Evolutionary conservation across 2,888 invertebrate genomes (phyloP).

Genomic region (Xylota segnis): DNA sequence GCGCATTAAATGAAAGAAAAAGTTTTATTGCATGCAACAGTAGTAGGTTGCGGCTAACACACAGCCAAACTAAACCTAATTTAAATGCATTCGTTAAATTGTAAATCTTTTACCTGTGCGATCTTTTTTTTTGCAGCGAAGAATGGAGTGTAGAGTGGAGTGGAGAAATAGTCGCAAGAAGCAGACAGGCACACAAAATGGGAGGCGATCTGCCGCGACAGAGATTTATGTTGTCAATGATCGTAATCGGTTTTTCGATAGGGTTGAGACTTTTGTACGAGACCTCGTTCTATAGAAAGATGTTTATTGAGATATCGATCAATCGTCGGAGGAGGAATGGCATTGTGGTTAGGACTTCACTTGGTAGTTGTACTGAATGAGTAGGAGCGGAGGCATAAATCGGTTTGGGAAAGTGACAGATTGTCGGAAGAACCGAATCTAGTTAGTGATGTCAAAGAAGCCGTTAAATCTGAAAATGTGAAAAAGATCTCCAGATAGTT

Average conservation of each 20-base stretch:
- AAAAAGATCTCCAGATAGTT: no score
- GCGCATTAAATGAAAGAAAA: slow-evolving; percentile 72
- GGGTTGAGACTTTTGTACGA: background rate
- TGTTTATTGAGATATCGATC: slow-evolving; percentile 13
- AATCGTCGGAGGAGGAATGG: background rate
- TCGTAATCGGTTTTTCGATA: slow-evolving; percentile 37
- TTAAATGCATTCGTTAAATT: slow-evolving; percentile 60
- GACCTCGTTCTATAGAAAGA: background rate
- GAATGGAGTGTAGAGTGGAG: slow-evolving; percentile 3
- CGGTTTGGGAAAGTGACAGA: background rate
- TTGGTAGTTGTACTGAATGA: background rate
- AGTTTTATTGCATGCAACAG: slow-evolving; percentile 60
- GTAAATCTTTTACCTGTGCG: slow-evolving; percentile 42
- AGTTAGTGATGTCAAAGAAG: no score
- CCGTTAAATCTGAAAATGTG: no score
- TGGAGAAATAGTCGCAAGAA: slow-evolving; percentile 8
- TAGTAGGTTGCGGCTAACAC: slow-evolving; percentile 32
- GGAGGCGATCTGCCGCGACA: slow-evolving; percentile 27
- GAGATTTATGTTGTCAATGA: slow-evolving; percentile 56
- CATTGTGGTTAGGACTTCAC: slow-evolving; percentile 1
- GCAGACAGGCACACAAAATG: slow-evolving; percentile 16
- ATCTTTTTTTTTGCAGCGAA: slow-evolving; percentile 4
- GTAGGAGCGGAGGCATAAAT: no score
- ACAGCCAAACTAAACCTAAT: slow-evolving; percentile 45
- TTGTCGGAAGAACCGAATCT: no score